Evolutionary conservation across 1,140 invertebrate species (phyloP), one percentile per base, ranked within the genome.

Genomic region (Bombus superbus): DNA sequence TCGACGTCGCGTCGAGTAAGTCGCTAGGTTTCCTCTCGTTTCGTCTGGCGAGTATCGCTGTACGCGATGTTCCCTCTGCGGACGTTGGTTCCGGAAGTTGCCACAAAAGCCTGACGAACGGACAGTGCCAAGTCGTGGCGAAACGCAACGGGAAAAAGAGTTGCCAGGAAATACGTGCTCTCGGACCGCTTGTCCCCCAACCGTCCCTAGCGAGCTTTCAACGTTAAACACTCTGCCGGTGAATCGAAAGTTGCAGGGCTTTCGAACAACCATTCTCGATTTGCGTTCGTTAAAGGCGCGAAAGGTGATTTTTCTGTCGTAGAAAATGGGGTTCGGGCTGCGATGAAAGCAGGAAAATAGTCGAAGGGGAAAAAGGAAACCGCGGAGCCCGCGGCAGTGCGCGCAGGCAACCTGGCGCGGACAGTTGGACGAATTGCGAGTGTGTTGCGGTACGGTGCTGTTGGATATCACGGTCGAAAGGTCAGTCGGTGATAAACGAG

Each of bases 401-500:
- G 85, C 87, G 85, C 86, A 85, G 84, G 88, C 88, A 92, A 89
- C 86, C 87, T 91, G 89, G 75, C 85, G 85, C 85, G 87, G 90
- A 93, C 92, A 93, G 87, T 64, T 88, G 88, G 80, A 89, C 88
- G 88, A 89, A 89, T 92, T 88, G 89, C 88, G 84, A 83, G 90
- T 87, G 88, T 91, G 89, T 90, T 86, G 87, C 88, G 79, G 86
- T 83, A 72, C 77, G 72, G 35, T 59, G 83, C 77, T 86, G 81
- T 72, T 88, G 76, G 87, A 81, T 89, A 86, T 86, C 87, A 74
- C 89, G 86, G 81, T 86, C 91, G 89, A 92, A 92, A 92, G 92
- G 91, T 92, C 91, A 90, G 78, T 88, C 75, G 75, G 91, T 93
- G 92, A 93, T 90, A 93, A 93, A 93, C 91, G 91, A 92, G 91